Percentiles rank a stretch among this genome's conserved stretches.
phyloP scores from a whole-genome alignment of 2,888 invertebrate genomes.

The Elysia crispata region DNA sequence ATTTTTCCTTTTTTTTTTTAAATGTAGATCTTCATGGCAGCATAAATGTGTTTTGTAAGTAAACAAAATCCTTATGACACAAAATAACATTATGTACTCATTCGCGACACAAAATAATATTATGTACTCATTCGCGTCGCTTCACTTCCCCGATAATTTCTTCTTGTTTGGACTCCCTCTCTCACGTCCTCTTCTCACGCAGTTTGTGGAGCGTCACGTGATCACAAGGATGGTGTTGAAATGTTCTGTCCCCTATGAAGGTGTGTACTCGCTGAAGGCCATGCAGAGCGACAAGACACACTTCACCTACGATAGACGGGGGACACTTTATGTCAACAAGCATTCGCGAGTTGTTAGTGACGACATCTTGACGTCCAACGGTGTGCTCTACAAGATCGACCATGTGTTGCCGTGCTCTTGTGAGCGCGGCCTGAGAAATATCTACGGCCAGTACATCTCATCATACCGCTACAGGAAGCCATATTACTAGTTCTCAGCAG shows the following conservation, averaged over 20 bases:
- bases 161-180: background rate
- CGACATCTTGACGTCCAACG: conserved; percentile 47
- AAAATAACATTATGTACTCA: too few relatives aligned
- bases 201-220: conserved; percentile 79
- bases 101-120: background rate
- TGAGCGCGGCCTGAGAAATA: conserved; percentile 27
- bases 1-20: too few relatives aligned
- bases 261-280: conserved; percentile 56
- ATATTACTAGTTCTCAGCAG: background rate
- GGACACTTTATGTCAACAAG: conserved; percentile 57
- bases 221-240: conserved; percentile 62
- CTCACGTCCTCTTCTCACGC: conserved; percentile 45
- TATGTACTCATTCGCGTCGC: too few relatives aligned
- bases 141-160: too few relatives aligned
- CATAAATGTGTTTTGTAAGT: too few relatives aligned
- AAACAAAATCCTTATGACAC: too few relatives aligned
- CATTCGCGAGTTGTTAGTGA: conserved; percentile 55
- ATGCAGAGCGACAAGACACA: conserved; percentile 57
- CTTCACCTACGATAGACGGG: conserved; percentile 53
- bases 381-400: conserved; percentile 62
- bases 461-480: conserved; percentile 29
- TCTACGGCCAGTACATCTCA: background rate
- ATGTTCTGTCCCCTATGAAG: conserved; percentile 53
- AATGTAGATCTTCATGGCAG: too few relatives aligned
- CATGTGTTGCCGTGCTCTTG: conserved; percentile 58